These are phyloP conservation scores for Pelecanoides urinatrix DNA, from an alignment of 2,113 vertebrate genomes.

Conservation along the genomic window DNA sequence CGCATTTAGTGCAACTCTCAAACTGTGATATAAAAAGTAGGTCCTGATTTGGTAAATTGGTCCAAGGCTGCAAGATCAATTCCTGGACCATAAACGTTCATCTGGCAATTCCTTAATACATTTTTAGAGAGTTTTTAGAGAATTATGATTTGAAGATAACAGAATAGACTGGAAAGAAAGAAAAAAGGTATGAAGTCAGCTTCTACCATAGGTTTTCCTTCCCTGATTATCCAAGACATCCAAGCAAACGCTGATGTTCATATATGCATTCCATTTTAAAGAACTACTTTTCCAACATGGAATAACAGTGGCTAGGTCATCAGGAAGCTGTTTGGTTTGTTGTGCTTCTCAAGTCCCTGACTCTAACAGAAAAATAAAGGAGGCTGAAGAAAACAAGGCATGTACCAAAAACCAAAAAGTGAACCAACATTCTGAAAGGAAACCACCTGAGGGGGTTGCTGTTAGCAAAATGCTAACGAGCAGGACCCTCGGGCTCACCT, in stretches of 20 bases:
- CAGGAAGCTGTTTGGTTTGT: not conserved
- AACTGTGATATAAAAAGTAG: not conserved
- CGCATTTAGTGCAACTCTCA: not conserved
- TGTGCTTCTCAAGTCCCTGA: not conserved
- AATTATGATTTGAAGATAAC: not conserved
- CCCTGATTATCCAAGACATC: not conserved
- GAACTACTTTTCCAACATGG: not conserved
- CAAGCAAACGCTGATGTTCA: not conserved
- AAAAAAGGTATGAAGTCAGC: not conserved
- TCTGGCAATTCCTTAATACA: not conserved
- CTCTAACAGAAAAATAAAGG: not conserved
- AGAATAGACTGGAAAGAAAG: not conserved
- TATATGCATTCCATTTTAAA: not conserved
- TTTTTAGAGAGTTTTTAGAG: not conserved
- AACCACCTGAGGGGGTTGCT: not conserved
- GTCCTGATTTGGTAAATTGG: not conserved
- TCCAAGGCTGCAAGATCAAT: not conserved
- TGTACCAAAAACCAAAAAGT: not conserved
- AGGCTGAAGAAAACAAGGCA: not conserved
- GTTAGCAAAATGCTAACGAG: not conserved
- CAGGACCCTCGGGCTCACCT: not conserved
- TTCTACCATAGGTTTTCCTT: not conserved
- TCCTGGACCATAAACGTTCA: not conserved
- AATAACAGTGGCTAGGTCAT: not conserved
- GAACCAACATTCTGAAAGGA: not conserved